Percentiles rank a stretch among this genome's conserved stretches.
Evolutionary conservation across 2,113 vertebrate species (phyloP).

Genomic region (Paratilapia polleni): DNA sequence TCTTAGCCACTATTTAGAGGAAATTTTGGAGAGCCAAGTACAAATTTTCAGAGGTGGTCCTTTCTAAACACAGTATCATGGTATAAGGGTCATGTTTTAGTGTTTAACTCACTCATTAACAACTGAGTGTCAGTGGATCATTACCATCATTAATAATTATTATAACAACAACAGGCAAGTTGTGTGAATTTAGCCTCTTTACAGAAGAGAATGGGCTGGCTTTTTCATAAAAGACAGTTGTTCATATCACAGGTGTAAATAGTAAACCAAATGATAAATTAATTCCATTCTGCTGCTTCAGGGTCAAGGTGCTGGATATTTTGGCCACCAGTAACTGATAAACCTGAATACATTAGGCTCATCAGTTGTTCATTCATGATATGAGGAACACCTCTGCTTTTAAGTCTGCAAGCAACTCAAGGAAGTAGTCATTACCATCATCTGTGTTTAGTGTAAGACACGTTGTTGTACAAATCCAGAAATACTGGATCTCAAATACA

Average conservation of each 20-base stretch:
- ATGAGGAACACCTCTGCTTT: neutral
- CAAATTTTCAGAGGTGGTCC: neutral
- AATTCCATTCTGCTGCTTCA: neutral
- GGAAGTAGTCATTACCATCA: neutral
- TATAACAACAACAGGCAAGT: neutral
- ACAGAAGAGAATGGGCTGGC: neutral
- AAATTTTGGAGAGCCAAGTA: neutral
- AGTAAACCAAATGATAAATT: neutral
- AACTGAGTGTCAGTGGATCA: neutral
- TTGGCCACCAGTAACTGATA: neutral
- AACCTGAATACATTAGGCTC: neutral
- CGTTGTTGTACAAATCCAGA: neutral
- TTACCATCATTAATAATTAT: neutral
- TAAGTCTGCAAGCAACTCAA: neutral
- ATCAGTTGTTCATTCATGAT: neutral
- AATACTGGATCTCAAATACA: neutral
- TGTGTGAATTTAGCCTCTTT: neutral
- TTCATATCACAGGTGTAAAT: neutral
- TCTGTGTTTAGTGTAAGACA: neutral
- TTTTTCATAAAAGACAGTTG: neutral
- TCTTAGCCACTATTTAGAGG: neutral
- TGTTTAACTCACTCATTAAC: neutral
- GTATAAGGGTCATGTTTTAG: neutral
- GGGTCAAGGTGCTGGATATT: neutral
- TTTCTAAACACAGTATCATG: neutral